Conservation (phyloP, 1,140 invertebrate genomes). For the Eumaeus atala region DNA sequence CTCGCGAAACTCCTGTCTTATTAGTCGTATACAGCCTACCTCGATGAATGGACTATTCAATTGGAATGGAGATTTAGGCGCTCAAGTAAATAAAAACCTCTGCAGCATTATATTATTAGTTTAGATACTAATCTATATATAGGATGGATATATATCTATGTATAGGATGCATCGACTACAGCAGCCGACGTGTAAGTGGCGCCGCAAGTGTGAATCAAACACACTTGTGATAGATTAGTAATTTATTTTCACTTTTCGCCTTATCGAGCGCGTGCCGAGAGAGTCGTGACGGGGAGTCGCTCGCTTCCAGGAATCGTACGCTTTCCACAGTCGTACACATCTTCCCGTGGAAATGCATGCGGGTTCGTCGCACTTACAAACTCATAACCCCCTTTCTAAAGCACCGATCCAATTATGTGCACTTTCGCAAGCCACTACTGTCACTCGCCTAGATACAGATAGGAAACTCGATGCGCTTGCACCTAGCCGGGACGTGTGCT, state of each 20-base stretch:
- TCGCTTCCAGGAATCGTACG: constrained; percentile 60
- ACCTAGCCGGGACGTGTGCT: constrained; percentile 40
- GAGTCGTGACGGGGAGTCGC: constrained; percentile 38
- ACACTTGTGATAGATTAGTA: constrained; percentile 24
- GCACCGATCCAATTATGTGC: constrained; percentile 73
- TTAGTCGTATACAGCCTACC: no score
- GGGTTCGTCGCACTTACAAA: constrained; percentile 72
- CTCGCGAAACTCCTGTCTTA: no score
- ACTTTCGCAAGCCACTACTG: constrained; percentile 71
- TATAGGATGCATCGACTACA: no score
- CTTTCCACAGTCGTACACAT: constrained; percentile 57
- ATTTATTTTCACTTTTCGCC: constrained; percentile 67
- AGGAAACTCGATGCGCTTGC: constrained; percentile 63
- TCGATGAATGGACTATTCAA: no score
- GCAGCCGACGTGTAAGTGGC: no score
- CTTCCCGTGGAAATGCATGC: constrained; percentile 67
- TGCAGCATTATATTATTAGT: no score
- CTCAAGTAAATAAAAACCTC: no score
- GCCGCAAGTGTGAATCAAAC: neutral
- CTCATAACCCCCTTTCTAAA: constrained; percentile 74
- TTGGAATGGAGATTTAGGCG: no score
- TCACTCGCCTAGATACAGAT: constrained; percentile 71
- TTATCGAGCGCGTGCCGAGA: constrained; percentile 41
- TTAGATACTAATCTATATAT: no score
- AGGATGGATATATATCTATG: no score